Evolutionary conservation across 2,888 invertebrate genomes (phyloP), one percentile per base, ranked within the genome.

Genomic region (Leucophora obtusa): DNA sequence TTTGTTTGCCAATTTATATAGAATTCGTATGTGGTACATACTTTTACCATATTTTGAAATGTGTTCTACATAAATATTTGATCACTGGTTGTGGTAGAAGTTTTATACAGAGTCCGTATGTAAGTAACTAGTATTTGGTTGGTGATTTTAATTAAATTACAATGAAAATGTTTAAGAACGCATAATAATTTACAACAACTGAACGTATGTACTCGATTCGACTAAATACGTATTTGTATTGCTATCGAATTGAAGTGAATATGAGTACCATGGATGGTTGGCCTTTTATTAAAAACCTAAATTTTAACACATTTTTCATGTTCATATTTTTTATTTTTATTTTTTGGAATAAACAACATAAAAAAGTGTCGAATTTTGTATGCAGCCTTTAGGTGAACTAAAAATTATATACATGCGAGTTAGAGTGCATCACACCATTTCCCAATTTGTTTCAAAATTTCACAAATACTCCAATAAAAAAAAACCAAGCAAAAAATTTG

Each of bases 101-200:
- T 68, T 56, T 33, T 4, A 7, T 28, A 28, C 28, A 28, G 47
- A 62, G 54, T 69, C 54, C 54, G 21, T 60, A 24, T 50, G 43
- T 58, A 51, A 43, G 60, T 75, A 65, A 53, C 66, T 47, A 65
- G 50, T 63, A 66, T 72, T 78, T 72, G 77, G 77, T 71, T 78
- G 66, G 77, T 81, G 77, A 73, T 77, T 81, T 81, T 81, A 81
- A 81, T 81, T 81, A 77, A 81, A 81, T 81, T 81, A 77, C 81
- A 81, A 81, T 73, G 77, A 77, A 71, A 66, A 73, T 77, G 65
- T 77, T 77, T 66, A 65, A 60, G 65, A 77, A 81, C 73, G 81
- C 77, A 73, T 77, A 72, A 76, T 70, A 73, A 77, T 77, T 81
- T 70, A 70, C 38, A 18, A n/a, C 50, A 28, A 38, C 10, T 38